Base-by-base conservation (phyloP, 2,797 vertebrate genomes). In the Hapalemur alaotrensis region DNA sequence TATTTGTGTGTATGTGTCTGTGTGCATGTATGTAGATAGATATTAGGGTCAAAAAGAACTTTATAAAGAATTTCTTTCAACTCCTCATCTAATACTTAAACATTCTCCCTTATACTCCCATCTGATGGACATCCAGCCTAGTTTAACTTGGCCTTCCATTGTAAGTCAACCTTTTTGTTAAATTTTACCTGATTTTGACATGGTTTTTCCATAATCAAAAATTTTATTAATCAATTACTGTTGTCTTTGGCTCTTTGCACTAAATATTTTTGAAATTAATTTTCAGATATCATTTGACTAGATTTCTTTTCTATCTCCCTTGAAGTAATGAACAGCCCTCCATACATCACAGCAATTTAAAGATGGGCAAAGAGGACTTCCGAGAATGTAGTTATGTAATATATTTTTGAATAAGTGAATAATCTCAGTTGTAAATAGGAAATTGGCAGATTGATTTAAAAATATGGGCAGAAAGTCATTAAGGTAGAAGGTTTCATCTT, bases 241-340 rank as follows among this genome's bases (percentile, higher is more conserved):
- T 18, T 95, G 18, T 48, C 28, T 59, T 80, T 69, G 57, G 3
- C 7, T 91, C 28, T 85, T 93, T 88, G 14, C 46, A 72, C 13
- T 82, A 83, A 57, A 63, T 76, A 50, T 35, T 76, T 87, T 81
- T 92, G 46, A 73, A 86, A 43, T 90, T 86, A 96, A 89, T 87
- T 86, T 90, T 81, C 46, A 76, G 15, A 22, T 78, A 80, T 57
- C 32, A 86, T 73, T 90, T 89, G 32, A 28, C 35, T 84, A 81
- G 5, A 76, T 46, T 84, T 95, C 22, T 93, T 88, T 79, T 73
- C 15, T 0, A 4, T 48, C 10, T 89, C 11, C 11, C 25, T 82
- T 96, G 65, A 89, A 85, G 63, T 94, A 93, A 92, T 78, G 61
- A 32, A 61, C 32, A 89, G 3, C 20, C 1, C 14, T 79, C 15